These are phyloP conservation scores for Cladorhizidae sp. DNA, from an alignment of 37 sponge, comb jelly and placozoan genomes.

Conservation along the genomic window DNA sequence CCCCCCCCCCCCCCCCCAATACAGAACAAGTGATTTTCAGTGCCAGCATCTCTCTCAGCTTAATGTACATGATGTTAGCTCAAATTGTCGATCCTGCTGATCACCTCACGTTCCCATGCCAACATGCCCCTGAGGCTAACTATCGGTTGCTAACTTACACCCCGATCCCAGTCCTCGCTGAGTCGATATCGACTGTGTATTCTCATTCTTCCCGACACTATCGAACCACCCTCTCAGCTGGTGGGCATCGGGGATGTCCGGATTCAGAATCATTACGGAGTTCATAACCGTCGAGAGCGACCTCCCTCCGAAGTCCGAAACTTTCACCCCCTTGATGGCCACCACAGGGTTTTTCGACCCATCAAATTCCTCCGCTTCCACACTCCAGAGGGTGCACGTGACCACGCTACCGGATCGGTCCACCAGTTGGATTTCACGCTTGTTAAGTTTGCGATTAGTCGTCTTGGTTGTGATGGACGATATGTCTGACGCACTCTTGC, in stretches of 20 bases:
- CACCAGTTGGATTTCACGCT: constrained; percentile 78
- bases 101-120: no score
- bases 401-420: constrained; percentile 76
- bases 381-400: constrained; percentile 81
- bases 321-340: constrained; percentile 83
- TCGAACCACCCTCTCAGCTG: constrained; percentile 85
- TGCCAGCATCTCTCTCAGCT: no score
- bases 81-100: no score
- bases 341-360: constrained; percentile 64
- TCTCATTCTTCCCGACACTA: constrained; percentile 62
- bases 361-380: constrained; percentile 81
- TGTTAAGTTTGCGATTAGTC: constrained; percentile 58
- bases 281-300: constrained; percentile 45
- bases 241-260: constrained; percentile 80
- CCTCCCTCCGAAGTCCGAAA: constrained; percentile 91
- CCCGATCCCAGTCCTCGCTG: constrained; percentile 32
- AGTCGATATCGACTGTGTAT: constrained; percentile 58
- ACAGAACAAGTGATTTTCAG: no score
- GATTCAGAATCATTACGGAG: constrained; percentile 49
- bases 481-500: constrained; percentile 58
- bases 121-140: no score
- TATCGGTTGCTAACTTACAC: no score
- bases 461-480: constrained; percentile 53
- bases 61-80: no score
- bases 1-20: no score